phyloP scores from a whole-genome alignment of 2,797 vertebrate genomes.

The Notamacropus eugenii region DNA sequence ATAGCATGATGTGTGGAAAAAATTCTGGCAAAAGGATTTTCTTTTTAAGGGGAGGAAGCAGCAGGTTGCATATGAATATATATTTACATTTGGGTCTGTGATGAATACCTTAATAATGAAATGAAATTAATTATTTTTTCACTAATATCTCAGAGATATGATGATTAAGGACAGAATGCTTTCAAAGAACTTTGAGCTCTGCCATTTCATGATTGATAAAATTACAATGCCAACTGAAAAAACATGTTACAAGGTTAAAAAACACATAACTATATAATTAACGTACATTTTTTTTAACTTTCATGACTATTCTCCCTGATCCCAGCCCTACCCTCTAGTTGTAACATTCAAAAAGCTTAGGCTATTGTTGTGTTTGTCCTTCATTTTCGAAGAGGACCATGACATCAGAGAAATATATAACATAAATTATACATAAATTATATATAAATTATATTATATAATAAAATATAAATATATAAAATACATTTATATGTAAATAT shows the following conservation, averaged over 20 bases:
- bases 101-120: not conserved
- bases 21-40: not conserved
- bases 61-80: not conserved
- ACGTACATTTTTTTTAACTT: not conserved
- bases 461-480: no score
- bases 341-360: not conserved
- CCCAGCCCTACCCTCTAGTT: not conserved
- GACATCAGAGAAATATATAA: no score
- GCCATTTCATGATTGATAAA: not conserved
- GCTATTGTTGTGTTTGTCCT: not conserved
- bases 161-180: not conserved
- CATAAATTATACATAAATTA: no score
- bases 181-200: not conserved
- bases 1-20: not conserved
- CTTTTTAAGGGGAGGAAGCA: not conserved
- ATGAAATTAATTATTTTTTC: conserved; percentile 8
- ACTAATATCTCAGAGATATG: not conserved
- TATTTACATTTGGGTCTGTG: not conserved
- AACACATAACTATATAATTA: not conserved
- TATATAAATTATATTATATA: no score
- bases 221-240: not conserved
- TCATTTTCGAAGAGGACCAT: no score
- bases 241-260: not conserved
- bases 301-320: not conserved
- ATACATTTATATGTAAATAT: no score